These are phyloP conservation scores for Eupithecia centaureata DNA, from an alignment of 2,888 invertebrate species.

Conservation along the genomic window DNA sequence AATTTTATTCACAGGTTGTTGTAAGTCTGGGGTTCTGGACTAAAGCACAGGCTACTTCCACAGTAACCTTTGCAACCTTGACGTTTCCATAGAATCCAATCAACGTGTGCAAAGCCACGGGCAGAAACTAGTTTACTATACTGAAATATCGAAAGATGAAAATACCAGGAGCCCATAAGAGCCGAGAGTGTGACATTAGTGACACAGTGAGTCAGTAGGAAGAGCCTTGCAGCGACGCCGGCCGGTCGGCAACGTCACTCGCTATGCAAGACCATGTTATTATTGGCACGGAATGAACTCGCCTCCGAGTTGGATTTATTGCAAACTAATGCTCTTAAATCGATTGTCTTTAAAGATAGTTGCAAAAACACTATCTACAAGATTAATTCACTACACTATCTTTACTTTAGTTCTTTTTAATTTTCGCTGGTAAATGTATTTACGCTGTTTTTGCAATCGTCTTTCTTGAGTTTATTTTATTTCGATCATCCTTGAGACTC, in stretches of 20 bases:
- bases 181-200: constrained; percentile 23
- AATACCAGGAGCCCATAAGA: constrained; percentile 23
- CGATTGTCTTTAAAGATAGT: constrained; percentile 13
- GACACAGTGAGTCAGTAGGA: constrained; percentile 46
- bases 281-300: constrained; percentile 27
- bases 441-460: background rate
- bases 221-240: constrained; percentile 53
- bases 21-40: too few relatives aligned
- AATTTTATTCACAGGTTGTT: too few relatives aligned
- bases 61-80: too few relatives aligned
- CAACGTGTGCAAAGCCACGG: background rate
- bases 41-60: too few relatives aligned
- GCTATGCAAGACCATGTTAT: constrained; percentile 32
- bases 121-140: background rate
- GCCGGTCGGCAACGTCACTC: constrained; percentile 39
- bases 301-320: constrained; percentile 23
- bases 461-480: too few relatives aligned
- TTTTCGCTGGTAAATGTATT: background rate
- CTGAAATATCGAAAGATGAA: background rate
- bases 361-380: background rate
- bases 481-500: background rate
- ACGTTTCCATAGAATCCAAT: too few relatives aligned
- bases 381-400: background rate
- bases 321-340: constrained; percentile 18
- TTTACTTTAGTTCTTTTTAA: background rate